phyloP scores from a whole-genome alignment of 2,888 invertebrate species.

The Morpho helenor region DNA sequence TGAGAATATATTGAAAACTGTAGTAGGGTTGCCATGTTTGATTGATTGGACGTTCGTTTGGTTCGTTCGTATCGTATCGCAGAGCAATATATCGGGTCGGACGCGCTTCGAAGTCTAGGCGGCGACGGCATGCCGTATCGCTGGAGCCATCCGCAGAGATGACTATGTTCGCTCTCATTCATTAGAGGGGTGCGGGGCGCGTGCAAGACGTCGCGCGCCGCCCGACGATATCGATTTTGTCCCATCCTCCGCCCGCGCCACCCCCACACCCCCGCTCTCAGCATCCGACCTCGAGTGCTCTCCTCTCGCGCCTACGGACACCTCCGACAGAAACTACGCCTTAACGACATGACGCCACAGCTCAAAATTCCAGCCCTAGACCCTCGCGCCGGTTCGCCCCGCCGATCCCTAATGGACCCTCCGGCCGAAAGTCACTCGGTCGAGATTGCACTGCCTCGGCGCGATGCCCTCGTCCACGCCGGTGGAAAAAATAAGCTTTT shows the following conservation, averaged over 20 bases:
- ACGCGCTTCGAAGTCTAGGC: constrained; percentile 44
- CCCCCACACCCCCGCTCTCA: constrained; percentile 62
- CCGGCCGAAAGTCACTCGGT: constrained; percentile 73
- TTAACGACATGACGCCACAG: constrained; percentile 70
- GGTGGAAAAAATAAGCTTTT: constrained; percentile 76
- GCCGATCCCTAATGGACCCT: constrained; percentile 70
- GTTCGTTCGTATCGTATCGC: constrained; percentile 43
- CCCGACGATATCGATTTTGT: constrained; percentile 78
- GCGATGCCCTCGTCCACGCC: constrained; percentile 50
- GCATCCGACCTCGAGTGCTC: constrained; percentile 79
- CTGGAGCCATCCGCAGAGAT: constrained; percentile 70
- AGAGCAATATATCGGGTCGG: constrained; percentile 45
- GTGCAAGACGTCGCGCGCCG: constrained; percentile 76
- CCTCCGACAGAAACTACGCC: constrained; percentile 74
- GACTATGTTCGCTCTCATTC: constrained; percentile 77
- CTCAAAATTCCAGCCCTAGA: constrained; percentile 62
- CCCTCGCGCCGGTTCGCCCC: constrained; percentile 45
- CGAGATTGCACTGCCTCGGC: constrained; percentile 64
- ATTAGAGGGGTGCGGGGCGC: constrained; percentile 68
- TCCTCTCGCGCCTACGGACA: constrained; percentile 76
- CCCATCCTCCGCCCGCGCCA: constrained; percentile 60
- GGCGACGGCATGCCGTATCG: constrained; percentile 54
- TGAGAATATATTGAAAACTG: constrained; percentile 18
- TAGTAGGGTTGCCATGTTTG: constrained; percentile 16
- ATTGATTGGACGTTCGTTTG: constrained; percentile 33